Percentiles rank a stretch among this genome's conserved stretches.
phyloP scores from a whole-genome alignment of 1,140 invertebrate species.

The Brevipalpus yothersi region DNA sequence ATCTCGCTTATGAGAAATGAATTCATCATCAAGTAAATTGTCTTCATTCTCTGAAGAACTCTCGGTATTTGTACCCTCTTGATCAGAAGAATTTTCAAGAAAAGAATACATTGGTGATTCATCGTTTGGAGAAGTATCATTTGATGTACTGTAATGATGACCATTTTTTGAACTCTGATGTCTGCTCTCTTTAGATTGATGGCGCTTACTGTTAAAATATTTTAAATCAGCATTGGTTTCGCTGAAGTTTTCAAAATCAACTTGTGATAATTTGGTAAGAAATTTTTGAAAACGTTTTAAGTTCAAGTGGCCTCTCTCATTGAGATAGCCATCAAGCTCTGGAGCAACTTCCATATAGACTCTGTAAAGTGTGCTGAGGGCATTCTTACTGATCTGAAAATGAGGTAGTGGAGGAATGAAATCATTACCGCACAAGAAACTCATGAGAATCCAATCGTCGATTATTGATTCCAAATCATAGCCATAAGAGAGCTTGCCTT shows the following conservation, averaged over 20 bases:
- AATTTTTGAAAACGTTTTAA: conserved; percentile 61
- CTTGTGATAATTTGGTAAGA: conserved; percentile 42
- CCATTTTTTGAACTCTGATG: conserved; percentile 14
- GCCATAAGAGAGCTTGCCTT: conserved; percentile 34
- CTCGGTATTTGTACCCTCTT: conserved; percentile 24
- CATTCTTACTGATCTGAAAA: conserved; percentile 71
- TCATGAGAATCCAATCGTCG: conserved; percentile 64
- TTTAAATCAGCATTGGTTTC: conserved; percentile 53
- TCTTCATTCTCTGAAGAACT: conserved; percentile 21
- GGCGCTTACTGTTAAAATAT: conserved; percentile 51
- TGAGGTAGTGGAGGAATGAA: conserved; percentile 85
- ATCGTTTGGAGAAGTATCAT: conserved; percentile 6
- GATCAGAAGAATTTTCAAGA: conserved; percentile 15
- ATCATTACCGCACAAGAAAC: conserved; percentile 91
- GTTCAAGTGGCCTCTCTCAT: conserved; percentile 63
- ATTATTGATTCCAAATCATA: conserved; percentile 58
- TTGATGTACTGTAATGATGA: conserved; percentile 15
- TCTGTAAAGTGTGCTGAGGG: conserved; percentile 56
- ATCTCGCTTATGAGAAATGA: conserved; percentile 56
- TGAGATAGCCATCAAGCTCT: conserved; percentile 68
- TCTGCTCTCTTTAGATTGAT: conserved; percentile 19
- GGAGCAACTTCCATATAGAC: conserved; percentile 68
- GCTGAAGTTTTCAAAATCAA: conserved; percentile 60
- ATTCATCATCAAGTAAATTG: conserved; percentile 28
- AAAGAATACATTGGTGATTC: conserved; percentile 14